A percentile compares a stretch with the other conserved stretches of the same genome.
Evolutionary conservation across 2,113 vertebrate species (phyloP).

Genomic region (Mesoclemmys tuberculata): DNA sequence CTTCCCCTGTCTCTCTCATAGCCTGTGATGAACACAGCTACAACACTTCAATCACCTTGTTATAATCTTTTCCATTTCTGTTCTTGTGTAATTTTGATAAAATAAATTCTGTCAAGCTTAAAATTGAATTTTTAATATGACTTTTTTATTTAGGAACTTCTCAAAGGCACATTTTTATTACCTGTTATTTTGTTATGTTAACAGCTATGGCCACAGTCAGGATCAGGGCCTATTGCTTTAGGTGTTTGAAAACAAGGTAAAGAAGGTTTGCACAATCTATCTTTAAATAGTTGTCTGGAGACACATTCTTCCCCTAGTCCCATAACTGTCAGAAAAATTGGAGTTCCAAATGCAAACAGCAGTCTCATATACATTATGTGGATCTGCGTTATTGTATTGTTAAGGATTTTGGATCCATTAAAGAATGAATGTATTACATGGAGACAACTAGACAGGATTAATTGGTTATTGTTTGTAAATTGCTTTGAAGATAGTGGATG

Average conservation of each 20-base stretch:
- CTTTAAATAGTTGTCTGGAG: not conserved
- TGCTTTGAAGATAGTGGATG: constrained; percentile 23
- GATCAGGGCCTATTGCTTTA: not conserved
- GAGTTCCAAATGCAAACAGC: constrained; percentile 1
- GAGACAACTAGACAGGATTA: constrained; percentile 36
- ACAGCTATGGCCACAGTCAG: not conserved
- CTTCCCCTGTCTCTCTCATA: not conserved
- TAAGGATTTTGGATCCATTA: constrained; percentile 31
- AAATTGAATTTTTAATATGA: not conserved
- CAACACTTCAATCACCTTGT: not conserved
- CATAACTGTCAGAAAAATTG: not conserved
- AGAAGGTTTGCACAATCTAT: not conserved
- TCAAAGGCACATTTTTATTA: not conserved
- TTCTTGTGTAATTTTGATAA: not conserved
- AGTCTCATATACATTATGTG: not conserved
- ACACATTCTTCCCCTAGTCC: not conserved
- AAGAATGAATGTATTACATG: constrained; percentile 41
- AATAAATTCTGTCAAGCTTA: not conserved
- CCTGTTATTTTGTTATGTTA: not conserved
- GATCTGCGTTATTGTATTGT: not conserved
- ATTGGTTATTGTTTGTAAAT: constrained; percentile 60
- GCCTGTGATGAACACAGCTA: not conserved
- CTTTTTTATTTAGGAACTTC: not conserved
- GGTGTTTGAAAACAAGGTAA: not conserved
- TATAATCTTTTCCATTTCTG: not conserved